phyloP scores from a whole-genome alignment of 2,797 vertebrate genomes.

The Erethizon dorsatum region DNA sequence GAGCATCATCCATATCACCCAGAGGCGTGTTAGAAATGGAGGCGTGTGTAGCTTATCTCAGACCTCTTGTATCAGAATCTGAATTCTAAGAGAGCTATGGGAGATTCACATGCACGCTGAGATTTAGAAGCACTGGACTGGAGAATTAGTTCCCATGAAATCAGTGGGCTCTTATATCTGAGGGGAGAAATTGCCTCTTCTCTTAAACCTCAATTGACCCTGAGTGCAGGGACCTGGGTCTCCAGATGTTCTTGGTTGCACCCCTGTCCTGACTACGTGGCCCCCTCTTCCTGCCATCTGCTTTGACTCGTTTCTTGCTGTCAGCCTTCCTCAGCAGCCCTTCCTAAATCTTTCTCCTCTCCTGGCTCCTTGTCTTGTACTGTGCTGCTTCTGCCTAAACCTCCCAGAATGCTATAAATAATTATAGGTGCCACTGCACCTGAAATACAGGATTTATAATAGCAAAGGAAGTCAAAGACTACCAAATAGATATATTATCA shows the following conservation, averaged over 20 bases:
- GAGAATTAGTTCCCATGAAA: not conserved
- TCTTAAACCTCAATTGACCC: not conserved
- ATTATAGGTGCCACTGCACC: not conserved
- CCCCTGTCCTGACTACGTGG: not conserved
- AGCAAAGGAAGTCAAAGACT: conserved; percentile 61
- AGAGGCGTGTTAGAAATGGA: not conserved
- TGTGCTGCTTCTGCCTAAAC: not conserved
- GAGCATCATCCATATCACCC: not conserved
- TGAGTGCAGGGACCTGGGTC: not conserved
- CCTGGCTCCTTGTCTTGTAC: not conserved
- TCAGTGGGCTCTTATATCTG: not conserved
- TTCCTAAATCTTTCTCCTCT: conserved; percentile 11
- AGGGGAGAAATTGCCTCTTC: not conserved
- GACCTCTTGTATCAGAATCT: not conserved
- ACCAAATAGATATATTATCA: conserved; percentile 52
- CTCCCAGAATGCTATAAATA: conserved; percentile 56
- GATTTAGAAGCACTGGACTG: not conserved
- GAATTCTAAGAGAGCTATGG: not conserved
- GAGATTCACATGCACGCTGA: not conserved
- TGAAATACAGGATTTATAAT: conserved; percentile 8
- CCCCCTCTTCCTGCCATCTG: not conserved
- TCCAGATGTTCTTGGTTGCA: not conserved
- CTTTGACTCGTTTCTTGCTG: not conserved
- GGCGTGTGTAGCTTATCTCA: not conserved
- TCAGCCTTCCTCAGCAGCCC: not conserved